phyloP scores from a whole-genome alignment of 2,113 vertebrate genomes.

The Coptodon rendalli region DNA sequence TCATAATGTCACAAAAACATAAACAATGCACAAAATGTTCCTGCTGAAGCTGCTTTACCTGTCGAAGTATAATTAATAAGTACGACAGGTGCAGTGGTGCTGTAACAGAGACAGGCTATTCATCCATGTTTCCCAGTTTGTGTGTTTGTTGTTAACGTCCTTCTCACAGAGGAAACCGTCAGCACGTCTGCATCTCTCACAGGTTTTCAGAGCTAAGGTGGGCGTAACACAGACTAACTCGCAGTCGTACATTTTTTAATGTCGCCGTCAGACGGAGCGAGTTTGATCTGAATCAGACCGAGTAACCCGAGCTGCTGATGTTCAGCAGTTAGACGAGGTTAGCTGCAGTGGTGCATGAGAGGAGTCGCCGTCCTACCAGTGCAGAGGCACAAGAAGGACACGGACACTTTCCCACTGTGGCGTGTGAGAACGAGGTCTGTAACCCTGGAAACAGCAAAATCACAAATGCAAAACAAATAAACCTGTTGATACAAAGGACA shows the following conservation, averaged over 20 bases:
- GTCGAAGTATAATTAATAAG: background rate
- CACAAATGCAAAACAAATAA: background rate
- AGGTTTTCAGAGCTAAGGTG: background rate
- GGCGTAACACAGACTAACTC: background rate
- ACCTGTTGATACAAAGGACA: background rate
- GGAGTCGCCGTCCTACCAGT: background rate
- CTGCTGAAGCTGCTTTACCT: background rate
- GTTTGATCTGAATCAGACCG: background rate
- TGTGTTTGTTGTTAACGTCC: background rate
- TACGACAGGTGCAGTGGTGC: background rate
- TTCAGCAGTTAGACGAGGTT: background rate
- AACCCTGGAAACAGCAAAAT: background rate
- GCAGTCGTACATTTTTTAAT: background rate
- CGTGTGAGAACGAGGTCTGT: background rate
- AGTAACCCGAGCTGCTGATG: background rate
- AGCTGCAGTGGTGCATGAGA: background rate
- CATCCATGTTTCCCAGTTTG: background rate
- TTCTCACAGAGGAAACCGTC: background rate
- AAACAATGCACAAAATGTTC: background rate
- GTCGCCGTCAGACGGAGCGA: background rate
- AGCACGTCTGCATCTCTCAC: background rate
- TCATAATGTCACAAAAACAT: background rate
- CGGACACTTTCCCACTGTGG: background rate
- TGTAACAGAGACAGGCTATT: background rate
- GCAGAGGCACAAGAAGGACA: background rate